These are phyloP conservation scores for Pogonognathellus flavescens DNA, from an alignment of 1,140 invertebrate genomes.

Conservation along the genomic window DNA sequence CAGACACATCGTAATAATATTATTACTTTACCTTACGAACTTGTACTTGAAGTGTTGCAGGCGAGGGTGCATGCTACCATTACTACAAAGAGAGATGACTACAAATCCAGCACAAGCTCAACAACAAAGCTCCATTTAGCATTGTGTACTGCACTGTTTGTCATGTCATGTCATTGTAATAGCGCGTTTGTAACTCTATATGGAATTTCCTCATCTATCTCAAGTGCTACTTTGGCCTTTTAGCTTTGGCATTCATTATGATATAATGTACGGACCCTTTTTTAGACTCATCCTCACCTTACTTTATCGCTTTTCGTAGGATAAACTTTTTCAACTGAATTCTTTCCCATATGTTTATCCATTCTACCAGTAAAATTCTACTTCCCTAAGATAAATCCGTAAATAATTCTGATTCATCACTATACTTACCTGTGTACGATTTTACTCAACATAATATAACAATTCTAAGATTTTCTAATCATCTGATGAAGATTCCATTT, in stretches of 20 bases:
- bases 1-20: too few relatives aligned
- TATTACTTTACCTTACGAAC: too few relatives aligned
- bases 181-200: conserved; percentile 22
- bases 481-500: background rate
- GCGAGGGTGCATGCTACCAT: too few relatives aligned
- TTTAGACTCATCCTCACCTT: background rate
- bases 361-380: too few relatives aligned
- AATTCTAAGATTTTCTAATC: too few relatives aligned
- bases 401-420: too few relatives aligned
- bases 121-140: conserved; percentile 29
- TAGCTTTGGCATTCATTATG: conserved; percentile 51
- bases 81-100: too few relatives aligned
- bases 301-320: conserved; percentile 4
- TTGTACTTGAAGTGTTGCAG: too few relatives aligned
- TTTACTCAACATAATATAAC: too few relatives aligned
- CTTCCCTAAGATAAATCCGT: too few relatives aligned
- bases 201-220: conserved; percentile 51
- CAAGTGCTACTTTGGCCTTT: conserved; percentile 19
- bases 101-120: background rate
- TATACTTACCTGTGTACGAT: too few relatives aligned
- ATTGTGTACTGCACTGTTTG: conserved; percentile 41
- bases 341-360: background rate
- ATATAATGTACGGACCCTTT: conserved; percentile 51
- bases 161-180: conserved; percentile 52
- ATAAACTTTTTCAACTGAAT: conserved; percentile 1